Evolutionary conservation across 2,888 invertebrate species (phyloP).

Genomic region (Trissolcus japonicus): DNA sequence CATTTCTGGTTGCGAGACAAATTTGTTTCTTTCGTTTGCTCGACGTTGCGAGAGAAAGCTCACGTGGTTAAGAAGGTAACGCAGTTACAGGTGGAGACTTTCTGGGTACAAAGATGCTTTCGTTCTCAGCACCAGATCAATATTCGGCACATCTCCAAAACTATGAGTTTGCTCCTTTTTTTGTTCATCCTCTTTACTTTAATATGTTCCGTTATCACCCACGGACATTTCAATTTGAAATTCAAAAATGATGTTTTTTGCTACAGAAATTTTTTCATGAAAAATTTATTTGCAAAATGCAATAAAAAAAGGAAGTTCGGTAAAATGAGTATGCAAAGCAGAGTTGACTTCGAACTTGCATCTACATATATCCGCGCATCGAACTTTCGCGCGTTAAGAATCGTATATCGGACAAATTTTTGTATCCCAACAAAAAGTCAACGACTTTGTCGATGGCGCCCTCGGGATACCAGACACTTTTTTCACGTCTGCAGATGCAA

Average conservation of each 20-base stretch:
- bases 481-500: too few species aligned
- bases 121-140: slow-evolving; percentile 65
- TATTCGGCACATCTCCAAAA: slow-evolving; percentile 70
- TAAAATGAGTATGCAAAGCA: slow-evolving; percentile 9
- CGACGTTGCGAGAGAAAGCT: slow-evolving; percentile 13
- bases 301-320: too few species aligned
- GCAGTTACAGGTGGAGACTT: slow-evolving; percentile 55
- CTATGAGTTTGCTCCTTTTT: slow-evolving; percentile 61
- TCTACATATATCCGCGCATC: not conserved
- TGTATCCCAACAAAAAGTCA: not conserved
- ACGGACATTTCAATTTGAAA: not conserved
- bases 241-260: not conserved
- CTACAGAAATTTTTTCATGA: not conserved
- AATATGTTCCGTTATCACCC: not conserved
- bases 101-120: slow-evolving; percentile 60
- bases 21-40: slow-evolving; percentile 17
- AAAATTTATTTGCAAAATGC: too few species aligned
- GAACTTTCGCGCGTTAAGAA: slow-evolving; percentile 2
- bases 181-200: slow-evolving; percentile 22
- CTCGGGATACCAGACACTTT: too few species aligned
- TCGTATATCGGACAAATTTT: slow-evolving; percentile 10
- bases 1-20: slow-evolving; percentile 28
- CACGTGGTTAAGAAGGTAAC: slow-evolving; percentile 48
- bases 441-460: too few species aligned
- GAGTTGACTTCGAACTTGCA: too few species aligned